A percentile compares a stretch with the other conserved stretches of the same genome.
phyloP scores from a whole-genome alignment of 2,113 vertebrate species.

The Acrocephalus arundinaceus region DNA sequence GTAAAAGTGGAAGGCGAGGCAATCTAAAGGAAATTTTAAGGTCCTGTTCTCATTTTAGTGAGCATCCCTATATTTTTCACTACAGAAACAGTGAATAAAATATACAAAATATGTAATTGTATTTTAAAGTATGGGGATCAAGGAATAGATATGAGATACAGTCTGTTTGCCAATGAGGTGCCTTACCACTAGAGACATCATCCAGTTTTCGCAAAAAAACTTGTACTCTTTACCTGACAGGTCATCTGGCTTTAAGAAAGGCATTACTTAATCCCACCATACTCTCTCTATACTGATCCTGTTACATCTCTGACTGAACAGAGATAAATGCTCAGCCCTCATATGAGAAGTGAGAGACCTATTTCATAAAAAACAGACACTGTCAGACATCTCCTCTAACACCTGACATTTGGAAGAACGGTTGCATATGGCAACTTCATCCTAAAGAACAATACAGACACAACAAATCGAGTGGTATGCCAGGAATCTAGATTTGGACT shows the following conservation, averaged over 20 bases:
- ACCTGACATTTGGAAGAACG: background rate
- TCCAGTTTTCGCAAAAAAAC: background rate
- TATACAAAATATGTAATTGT: background rate
- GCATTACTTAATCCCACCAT: background rate
- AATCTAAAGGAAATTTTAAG: background rate
- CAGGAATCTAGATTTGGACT: background rate
- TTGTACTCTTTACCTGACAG: background rate
- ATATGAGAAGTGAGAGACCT: background rate
- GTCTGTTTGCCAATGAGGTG: background rate
- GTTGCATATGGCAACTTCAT: background rate
- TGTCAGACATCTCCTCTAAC: background rate
- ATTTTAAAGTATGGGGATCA: background rate
- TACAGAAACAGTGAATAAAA: background rate
- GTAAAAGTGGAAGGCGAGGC: background rate
- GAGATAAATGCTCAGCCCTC: background rate
- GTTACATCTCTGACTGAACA: background rate
- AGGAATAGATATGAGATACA: background rate
- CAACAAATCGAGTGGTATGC: background rate
- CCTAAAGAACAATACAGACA: background rate
- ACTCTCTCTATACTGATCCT: background rate
- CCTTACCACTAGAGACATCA: background rate
- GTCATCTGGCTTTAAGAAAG: background rate
- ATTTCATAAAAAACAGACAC: background rate
- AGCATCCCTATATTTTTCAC: background rate
- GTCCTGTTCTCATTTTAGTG: background rate